Evolutionary conservation across 2,888 invertebrate species (phyloP), one percentile per base, ranked within the genome.

Genomic region (Epinotia nisella): DNA sequence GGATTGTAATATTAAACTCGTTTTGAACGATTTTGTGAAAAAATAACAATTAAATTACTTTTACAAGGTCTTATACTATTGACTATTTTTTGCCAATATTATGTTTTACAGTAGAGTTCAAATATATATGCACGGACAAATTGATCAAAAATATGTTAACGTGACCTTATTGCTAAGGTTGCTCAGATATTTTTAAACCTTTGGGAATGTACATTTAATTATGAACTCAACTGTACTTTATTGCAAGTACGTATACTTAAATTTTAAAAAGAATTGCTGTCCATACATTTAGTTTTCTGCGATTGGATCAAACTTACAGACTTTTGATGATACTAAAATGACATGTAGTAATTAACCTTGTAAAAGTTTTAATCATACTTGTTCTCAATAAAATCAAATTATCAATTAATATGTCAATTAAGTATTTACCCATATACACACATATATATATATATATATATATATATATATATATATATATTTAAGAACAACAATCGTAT

Each of bases 361-460:
- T 41, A 24, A 66, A 41, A 41, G 39, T 41, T 21, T 55, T 39
- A 55, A 56, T 17, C 2, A 41, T 15, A 35, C 53, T 55, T 65
- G 65, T 41, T 55, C 65, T 24, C 35, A 13, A 53, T 49, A 53
- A 41, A 39, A 11, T 56, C 21, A 19, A 56, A 59, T 59, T 29
- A 60, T 60, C 78, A 78, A 77, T 79, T 76, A 79, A 10, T 56
- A 84, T 86, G 85, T 87, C 87, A 87, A 86, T 84, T 85, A 85
- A 85, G 81, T 78, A 55, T 39, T 39, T 66, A 53, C 17, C n/a
- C 51, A 60, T 68, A 39, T 67, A n/a, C n/a, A n/a, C n/a, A n/a
- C n/a, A 55, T 53, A 61, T 66, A 60, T 67, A 68, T 68, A 56
- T 68, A 72, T 66, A 66, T 45, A 49, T 41, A 9, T 55, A n/a